Evolutionary conservation across 1,140 invertebrate genomes (phyloP), one percentile per base, ranked within the genome.

Genomic region (Tetragonula clypearis): DNA sequence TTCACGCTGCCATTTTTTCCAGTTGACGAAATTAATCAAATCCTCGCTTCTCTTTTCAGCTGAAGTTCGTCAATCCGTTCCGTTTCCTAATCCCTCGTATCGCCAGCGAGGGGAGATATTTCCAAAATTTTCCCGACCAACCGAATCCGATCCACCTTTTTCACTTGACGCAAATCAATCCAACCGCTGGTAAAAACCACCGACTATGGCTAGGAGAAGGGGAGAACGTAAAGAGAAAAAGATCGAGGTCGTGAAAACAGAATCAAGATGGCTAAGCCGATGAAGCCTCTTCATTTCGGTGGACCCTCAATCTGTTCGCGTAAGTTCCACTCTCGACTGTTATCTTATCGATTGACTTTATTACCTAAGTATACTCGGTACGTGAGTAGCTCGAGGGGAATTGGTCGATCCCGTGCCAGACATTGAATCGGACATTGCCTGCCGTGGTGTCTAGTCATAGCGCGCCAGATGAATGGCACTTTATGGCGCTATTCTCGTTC

Each of bases 341-440:
- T 84, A 84, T 84, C 82, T 84, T 84, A 84, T 84, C 82, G 82
- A 84, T 84, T 71, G 75, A 79, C 66, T 84, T 84, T 84, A 84
- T 84, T 69, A 56, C 55, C 82, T 23, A 84, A 84, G 66, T 79
- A 71, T 79, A 79, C 65, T 23, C 56, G 35, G 30, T 84, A 72
- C 66, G 82, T 79, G 82, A 79, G 35, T 79, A 79, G 73, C 82
- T 83, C 53, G 62, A 60, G 75, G 82, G 56, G 55, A 84, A 72
- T 76, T 12, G 69, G 68, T 84, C 82, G 82, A 83, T 83, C 53
- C 35, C 66, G 55, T 60, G 74, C 35, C 65, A 79, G 82, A 84
- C 75, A 71, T 58, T 53, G 82, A 58, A 83, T 83, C 82, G 82
- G 19, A 55, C 74, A 78, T 69, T 60, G 75, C 62, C 73, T 30